phyloP scores from a whole-genome alignment of 2,113 vertebrate species.

The Sciurus niger region DNA sequence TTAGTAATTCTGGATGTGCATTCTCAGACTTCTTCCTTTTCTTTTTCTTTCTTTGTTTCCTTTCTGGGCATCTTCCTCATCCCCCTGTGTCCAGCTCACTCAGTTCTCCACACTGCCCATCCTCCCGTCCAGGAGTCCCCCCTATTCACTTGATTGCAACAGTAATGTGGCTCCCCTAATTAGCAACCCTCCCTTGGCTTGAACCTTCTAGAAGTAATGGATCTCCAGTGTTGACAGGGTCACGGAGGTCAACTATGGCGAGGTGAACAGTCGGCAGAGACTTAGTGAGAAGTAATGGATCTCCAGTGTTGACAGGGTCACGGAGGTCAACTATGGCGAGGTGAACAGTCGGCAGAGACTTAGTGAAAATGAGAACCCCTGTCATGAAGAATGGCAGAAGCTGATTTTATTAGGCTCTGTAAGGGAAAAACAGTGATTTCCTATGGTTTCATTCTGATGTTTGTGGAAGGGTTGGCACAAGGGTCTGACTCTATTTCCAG shows the following conservation, averaged over 20 bases:
- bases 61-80: neutral
- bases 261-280: neutral
- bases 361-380: neutral
- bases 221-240: neutral
- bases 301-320: neutral
- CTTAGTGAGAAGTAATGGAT: no score
- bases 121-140: neutral
- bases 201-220: neutral
- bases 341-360: neutral
- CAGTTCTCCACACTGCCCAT: neutral
- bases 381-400: neutral
- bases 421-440: neutral
- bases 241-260: neutral
- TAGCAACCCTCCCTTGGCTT: neutral
- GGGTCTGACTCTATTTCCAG: neutral
- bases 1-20: neutral
- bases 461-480: neutral
- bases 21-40: neutral
- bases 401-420: neutral
- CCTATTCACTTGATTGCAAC: neutral
- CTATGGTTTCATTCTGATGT: neutral
- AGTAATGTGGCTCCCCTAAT: no score
- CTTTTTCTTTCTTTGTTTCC: slow-evolving; percentile 11
- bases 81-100: neutral
- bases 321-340: neutral